These are phyloP conservation scores for Zaprionus africanus DNA, from an alignment of 1,140 invertebrate species.

Conservation along the genomic window DNA sequence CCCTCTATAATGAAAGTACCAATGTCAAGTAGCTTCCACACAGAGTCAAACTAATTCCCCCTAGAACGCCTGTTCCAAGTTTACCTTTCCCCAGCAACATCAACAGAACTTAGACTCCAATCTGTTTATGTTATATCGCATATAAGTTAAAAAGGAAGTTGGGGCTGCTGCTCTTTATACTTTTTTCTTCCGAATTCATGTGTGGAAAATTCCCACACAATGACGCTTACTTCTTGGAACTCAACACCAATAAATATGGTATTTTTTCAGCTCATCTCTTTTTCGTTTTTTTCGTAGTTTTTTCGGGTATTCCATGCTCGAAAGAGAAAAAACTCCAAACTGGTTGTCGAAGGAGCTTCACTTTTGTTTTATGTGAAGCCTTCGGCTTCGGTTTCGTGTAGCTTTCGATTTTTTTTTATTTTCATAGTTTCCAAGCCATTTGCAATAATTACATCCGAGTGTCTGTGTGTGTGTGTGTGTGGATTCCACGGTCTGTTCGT, in stretches of 20 bases:
- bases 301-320: constrained; percentile 32
- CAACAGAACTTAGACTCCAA: too few relatives aligned
- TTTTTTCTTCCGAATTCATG: constrained; percentile 23
- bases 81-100: too few relatives aligned
- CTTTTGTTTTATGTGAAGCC: constrained; percentile 37
- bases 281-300: neutral
- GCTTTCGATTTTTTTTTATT: constrained; percentile 34
- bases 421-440: constrained; percentile 41
- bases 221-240: constrained; percentile 45
- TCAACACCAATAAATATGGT: constrained; percentile 38
- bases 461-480: neutral
- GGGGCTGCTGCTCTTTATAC: neutral
- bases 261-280: constrained; percentile 10
- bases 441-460: constrained; percentile 51
- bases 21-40: too few relatives aligned
- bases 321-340: constrained; percentile 31
- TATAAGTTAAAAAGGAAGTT: neutral
- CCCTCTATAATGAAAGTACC: too few relatives aligned
- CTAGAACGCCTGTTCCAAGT: too few relatives aligned
- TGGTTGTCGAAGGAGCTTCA: constrained; percentile 53
- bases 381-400: constrained; percentile 20
- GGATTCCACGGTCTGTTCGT: neutral
- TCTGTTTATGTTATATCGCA: too few relatives aligned
- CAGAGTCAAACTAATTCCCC: too few relatives aligned
- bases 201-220: constrained; percentile 50